Evolutionary conservation across 2,888 invertebrate genomes (phyloP).

Genomic region (Atherix ibis): DNA sequence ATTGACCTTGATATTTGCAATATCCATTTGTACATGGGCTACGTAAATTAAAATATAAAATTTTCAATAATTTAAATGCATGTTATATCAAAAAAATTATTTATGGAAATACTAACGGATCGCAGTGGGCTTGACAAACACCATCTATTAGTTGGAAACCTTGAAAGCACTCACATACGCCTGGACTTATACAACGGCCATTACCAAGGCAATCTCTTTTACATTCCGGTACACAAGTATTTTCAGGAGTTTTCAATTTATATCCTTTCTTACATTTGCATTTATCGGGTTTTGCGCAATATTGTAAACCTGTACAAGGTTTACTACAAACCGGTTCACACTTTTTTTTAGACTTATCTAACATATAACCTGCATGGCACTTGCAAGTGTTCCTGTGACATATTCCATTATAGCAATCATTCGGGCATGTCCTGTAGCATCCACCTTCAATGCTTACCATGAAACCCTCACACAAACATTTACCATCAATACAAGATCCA

Average conservation of each 20-base stretch:
- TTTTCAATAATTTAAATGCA: too few species aligned
- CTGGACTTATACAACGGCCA: constrained; percentile 23
- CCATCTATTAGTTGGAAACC: too few species aligned
- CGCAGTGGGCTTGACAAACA: too few species aligned
- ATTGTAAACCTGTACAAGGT: constrained; percentile 32
- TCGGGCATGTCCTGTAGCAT: constrained; percentile 26
- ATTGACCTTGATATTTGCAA: too few species aligned
- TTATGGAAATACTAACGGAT: too few species aligned
- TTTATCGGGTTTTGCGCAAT: constrained; percentile 34
- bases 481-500: constrained; percentile 26
- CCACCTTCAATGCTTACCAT: constrained; percentile 24
- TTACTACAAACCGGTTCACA: constrained; percentile 33
- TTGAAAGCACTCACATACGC: constrained; percentile 20
- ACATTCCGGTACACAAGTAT: constrained; percentile 34
- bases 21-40: constrained; percentile 25
- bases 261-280: constrained; percentile 28
- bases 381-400: constrained; percentile 32
- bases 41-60: too few species aligned
- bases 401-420: constrained; percentile 28
- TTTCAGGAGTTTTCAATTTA: constrained; percentile 11
- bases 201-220: constrained; percentile 35
- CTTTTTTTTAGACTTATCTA: constrained; percentile 19
- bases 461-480: constrained; percentile 22
- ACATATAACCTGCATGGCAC: constrained; percentile 22
- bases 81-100: too few species aligned